These are phyloP conservation scores for Himalopsyche japonica DNA, from an alignment of 2,888 invertebrate genomes.

Conservation along the genomic window DNA sequence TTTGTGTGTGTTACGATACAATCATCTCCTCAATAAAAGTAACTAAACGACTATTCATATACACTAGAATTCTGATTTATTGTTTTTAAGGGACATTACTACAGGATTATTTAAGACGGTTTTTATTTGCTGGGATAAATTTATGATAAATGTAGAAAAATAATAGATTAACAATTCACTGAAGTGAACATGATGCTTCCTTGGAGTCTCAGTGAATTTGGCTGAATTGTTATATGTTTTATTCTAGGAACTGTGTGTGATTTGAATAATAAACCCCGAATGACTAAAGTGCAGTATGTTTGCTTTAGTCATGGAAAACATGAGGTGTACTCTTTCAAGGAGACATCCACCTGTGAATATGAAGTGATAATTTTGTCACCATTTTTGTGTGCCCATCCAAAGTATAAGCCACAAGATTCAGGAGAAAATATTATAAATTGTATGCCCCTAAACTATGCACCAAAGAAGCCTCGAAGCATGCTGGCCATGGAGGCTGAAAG, in stretches of 20 bases:
- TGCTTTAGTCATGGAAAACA: constrained; percentile 88
- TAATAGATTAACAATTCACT: background rate
- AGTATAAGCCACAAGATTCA: constrained; percentile 78
- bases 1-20: too few species aligned
- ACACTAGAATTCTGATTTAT: too few species aligned
- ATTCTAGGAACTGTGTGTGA: constrained; percentile 79
- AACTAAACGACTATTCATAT: too few species aligned
- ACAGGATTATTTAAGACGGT: too few species aligned
- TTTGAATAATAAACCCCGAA: constrained; percentile 80
- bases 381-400: constrained; percentile 85
- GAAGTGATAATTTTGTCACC: constrained; percentile 88
- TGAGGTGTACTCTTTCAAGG: constrained; percentile 91
- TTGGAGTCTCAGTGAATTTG: background rate
- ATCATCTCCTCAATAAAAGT: too few species aligned
- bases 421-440: constrained; percentile 80
- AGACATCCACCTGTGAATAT: constrained; percentile 92
- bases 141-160: background rate
- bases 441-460: constrained; percentile 66
- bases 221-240: background rate
- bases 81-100: too few species aligned
- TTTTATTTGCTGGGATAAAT: too few species aligned
- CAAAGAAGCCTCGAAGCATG: constrained; percentile 74
- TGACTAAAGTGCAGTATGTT: constrained; percentile 82
- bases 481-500: constrained; percentile 74
- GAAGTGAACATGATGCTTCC: too few species aligned